phyloP scores from a whole-genome alignment of 2,888 invertebrate genomes.

The Netelia virgata region DNA sequence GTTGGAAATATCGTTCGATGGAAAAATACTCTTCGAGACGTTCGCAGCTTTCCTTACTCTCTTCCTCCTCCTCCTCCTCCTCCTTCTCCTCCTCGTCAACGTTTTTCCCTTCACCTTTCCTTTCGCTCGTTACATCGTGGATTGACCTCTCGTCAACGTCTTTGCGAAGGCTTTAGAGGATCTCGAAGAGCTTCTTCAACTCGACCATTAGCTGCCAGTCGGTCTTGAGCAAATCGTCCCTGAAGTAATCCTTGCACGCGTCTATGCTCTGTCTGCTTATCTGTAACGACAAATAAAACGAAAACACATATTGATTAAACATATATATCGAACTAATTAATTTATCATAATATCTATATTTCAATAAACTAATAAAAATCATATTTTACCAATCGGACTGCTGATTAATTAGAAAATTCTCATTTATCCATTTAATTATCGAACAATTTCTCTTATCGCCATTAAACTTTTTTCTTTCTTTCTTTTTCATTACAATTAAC shows the following conservation, averaged over 20 bases:
- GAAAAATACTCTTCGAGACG: constrained; percentile 33
- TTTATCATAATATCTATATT: too few species aligned
- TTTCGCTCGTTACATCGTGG: neutral
- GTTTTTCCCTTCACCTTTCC: constrained; percentile 17
- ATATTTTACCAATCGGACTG: too few species aligned
- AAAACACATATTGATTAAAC: constrained; percentile 3
- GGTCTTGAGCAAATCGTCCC: constrained; percentile 97
- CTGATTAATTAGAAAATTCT: too few species aligned
- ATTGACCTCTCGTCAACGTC: neutral
- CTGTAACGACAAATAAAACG: constrained; percentile 87
- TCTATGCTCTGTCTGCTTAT: constrained; percentile 99
- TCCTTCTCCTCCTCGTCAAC: constrained; percentile 25
- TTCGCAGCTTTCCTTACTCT: constrained; percentile 9
- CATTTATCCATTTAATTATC: too few species aligned
- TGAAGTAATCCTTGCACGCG: constrained; percentile 99
- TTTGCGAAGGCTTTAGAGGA: constrained; percentile 88
- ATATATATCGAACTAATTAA: too few species aligned
- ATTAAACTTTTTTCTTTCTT: too few species aligned
- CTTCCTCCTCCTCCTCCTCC: too few species aligned
- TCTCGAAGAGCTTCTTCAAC: constrained; percentile 98
- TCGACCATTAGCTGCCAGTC: constrained; percentile 99
- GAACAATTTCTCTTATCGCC: too few species aligned
- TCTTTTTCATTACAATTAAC: too few species aligned
- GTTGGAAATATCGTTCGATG: constrained; percentile 30
- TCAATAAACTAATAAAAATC: too few species aligned